These are phyloP conservation scores for Cetoscarus ocellatus DNA, from an alignment of 2,797 vertebrate species.

Conservation along the genomic window DNA sequence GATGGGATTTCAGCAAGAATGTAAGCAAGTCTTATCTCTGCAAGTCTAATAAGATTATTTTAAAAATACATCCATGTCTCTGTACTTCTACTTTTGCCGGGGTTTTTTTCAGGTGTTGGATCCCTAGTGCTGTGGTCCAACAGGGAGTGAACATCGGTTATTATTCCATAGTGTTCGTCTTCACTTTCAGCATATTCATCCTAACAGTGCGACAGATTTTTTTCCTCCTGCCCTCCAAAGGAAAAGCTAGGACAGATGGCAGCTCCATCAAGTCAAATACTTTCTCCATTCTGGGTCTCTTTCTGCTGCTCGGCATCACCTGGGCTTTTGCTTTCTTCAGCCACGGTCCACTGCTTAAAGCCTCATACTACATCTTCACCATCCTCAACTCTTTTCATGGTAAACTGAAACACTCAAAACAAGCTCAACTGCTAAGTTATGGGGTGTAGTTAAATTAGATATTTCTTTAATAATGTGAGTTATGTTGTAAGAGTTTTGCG, in stretches of 20 bases:
- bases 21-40: constrained; percentile 42
- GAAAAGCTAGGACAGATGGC: fast-evolving
- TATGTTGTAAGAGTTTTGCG: too few relatives aligned
- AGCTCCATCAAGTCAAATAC: constrained; percentile 19
- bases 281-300: constrained; percentile 58
- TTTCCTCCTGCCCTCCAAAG: fast-evolving
- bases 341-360: constrained; percentile 46
- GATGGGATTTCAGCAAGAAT: constrained; percentile 44
- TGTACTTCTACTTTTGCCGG: not conserved
- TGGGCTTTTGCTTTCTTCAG: constrained; percentile 78
- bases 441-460: not conserved
- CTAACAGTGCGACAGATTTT: constrained; percentile 4
- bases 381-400: constrained; percentile 78
- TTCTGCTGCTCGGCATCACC: constrained; percentile 68
- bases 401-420: constrained; percentile 3
- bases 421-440: not conserved
- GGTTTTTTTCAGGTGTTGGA: constrained; percentile 73
- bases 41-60: too few relatives aligned
- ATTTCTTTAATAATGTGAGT: too few relatives aligned
- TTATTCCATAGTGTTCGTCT: constrained; percentile 68
- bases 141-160: constrained; percentile 67
- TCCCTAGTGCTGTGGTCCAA: constrained; percentile 43
- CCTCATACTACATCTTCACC: constrained; percentile 74
- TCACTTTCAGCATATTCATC: constrained; percentile 55
- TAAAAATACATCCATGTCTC: not conserved